Conservation (phyloP, 2,113 vertebrate species). For the Nyctereutes procyonoides region DNA sequence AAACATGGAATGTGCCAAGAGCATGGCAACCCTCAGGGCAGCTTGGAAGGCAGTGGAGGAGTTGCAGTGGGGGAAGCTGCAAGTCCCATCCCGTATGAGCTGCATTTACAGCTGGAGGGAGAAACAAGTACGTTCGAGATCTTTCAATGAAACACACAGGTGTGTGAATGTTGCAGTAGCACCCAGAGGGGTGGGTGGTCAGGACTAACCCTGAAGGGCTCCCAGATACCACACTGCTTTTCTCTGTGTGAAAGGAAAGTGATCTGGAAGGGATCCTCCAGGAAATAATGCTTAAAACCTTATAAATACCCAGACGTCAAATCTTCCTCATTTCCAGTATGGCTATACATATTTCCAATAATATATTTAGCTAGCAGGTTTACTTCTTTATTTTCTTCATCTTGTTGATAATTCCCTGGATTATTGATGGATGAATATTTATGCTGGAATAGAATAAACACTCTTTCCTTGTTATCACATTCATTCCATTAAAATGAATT, state of each 20-base stretch:
- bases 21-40: accelerated
- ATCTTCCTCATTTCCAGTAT: accelerated
- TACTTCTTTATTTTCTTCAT: background rate
- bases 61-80: accelerated
- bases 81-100: too few relatives aligned
- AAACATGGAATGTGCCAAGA: accelerated
- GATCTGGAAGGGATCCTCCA: accelerated
- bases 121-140: accelerated
- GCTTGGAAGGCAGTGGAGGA: accelerated
- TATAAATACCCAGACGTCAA: background rate
- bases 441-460: background rate
- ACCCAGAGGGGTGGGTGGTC: accelerated
- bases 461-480: background rate
- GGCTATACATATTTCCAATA: accelerated
- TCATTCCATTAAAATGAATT: background rate
- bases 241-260: background rate
- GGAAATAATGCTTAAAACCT: background rate
- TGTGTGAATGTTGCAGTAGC: accelerated
- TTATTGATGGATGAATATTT: background rate
- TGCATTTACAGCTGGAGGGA: accelerated
- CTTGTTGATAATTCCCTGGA: background rate
- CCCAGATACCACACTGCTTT: accelerated
- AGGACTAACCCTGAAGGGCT: accelerated
- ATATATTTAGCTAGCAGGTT: accelerated
- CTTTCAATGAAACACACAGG: accelerated